Evolutionary conservation across 2,888 invertebrate species (phyloP), one percentile per base, ranked within the genome.

Genomic region (Calephelis perditalis): DNA sequence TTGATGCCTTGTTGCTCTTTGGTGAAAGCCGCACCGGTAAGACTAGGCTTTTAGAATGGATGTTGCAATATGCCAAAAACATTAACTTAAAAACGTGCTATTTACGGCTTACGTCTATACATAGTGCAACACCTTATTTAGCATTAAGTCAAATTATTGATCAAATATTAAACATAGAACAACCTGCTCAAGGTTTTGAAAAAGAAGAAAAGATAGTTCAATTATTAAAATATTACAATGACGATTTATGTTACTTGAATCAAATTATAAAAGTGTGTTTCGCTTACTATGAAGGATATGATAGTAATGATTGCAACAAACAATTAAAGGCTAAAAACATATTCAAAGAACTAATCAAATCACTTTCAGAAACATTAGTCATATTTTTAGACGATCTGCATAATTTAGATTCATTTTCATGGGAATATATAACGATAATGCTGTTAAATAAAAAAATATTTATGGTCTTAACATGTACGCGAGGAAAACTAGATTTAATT

Each of bases 11-110:
- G 37, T 77, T 93, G 61, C 79, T 93, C 44, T 82, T 92, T 65
- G 93, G 93, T 37, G 85, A 89, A 62, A 77, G 84, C 10, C 86
- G 92, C 36, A 82, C 92, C 11, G 94, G 94, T 3, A 94, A 94
- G 74, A 91, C 90, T 35, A 84, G 92, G 65, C 70, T 93, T 55
- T 72, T 94, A 62, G 89, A 92, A 69, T 90, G 91, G 75, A 91
- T 90, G 82, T 75, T 79, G 2, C 78, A 84, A 56, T 55, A 75
- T 60, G 78, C 84, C 3, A 77, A 68, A 70, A 84, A 80, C 68
- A 72, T 69, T 60, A 72, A 71, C 5, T 69, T 73, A 61, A 72
- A 70, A 68, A 71, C 82, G 64, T 79, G 81, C 65, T 73, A 69
- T 63, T 69, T 82, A 57, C 78, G 68, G 60, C 76, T 84, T 64